phyloP scores from a whole-genome alignment of 1,140 invertebrate species.

The Dendroctonus ponderosae region DNA sequence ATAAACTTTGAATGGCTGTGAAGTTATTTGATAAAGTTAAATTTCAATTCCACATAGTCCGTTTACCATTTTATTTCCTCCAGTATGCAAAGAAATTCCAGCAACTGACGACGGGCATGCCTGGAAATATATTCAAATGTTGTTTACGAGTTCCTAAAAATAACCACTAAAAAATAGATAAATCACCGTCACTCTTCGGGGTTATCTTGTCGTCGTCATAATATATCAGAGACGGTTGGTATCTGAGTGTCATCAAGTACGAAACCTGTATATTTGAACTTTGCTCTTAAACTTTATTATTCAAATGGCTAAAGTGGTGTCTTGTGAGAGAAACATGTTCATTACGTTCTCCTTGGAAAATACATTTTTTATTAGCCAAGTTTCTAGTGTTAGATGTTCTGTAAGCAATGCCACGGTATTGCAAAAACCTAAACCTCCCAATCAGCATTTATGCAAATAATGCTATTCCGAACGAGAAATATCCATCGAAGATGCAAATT shows the following conservation, averaged over 20 bases:
- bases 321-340: neutral
- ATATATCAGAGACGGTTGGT: constrained; percentile 27
- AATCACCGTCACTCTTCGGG: constrained; percentile 30
- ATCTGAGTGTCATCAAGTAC: constrained; percentile 28
- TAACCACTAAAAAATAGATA: constrained; percentile 24
- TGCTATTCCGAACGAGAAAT: neutral
- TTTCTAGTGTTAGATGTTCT: no score
- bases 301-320: neutral
- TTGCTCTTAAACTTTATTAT: constrained; percentile 15
- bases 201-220: constrained; percentile 31
- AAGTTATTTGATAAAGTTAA: no score
- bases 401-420: no score
- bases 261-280: constrained; percentile 26
- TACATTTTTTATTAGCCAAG: no score
- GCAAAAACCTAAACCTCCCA: neutral
- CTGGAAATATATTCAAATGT: constrained; percentile 18
- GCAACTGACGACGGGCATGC: neutral
- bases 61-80: neutral
- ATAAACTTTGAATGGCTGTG: no score
- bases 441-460: neutral
- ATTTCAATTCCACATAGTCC: no score
- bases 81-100: neutral
- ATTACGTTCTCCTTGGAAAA: neutral
- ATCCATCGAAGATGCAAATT: neutral
- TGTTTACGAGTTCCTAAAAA: constrained; percentile 30